phyloP scores from a whole-genome alignment of 2,888 invertebrate species.

The Eristalis tenax region DNA sequence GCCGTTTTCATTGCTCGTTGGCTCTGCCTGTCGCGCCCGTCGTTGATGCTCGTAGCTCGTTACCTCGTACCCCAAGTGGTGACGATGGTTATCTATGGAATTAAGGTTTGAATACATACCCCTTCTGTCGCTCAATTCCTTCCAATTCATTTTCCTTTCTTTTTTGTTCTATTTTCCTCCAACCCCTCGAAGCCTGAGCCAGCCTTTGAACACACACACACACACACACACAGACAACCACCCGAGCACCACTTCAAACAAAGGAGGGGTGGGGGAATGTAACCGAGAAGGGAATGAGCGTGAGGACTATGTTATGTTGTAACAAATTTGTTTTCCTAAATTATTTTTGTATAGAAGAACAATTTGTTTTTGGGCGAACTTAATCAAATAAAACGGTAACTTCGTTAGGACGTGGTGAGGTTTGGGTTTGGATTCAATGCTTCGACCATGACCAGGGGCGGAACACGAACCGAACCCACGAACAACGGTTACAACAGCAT shows the following conservation, averaged over 20 bases:
- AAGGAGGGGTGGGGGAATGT: neutral
- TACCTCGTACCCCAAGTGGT: neutral
- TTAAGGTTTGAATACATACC: neutral
- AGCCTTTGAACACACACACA: no score
- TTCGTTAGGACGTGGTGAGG: conserved; percentile 27
- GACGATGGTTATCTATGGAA: conserved; percentile 1
- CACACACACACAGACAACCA: neutral
- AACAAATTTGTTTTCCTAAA: conserved; percentile 63
- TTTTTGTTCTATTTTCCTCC: neutral
- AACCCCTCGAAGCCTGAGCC: no score
- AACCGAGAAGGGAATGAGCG: no score
- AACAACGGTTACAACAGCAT: neutral
- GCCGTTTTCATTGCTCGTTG: neutral
- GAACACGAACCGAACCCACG: neutral
- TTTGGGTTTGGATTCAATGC: neutral
- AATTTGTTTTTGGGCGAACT: conserved; percentile 45
- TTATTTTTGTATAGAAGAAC: conserved; percentile 59
- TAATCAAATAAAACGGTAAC: conserved; percentile 65
- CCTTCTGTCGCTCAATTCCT: neutral
- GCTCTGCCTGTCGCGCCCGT: no score
- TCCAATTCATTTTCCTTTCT: neutral
- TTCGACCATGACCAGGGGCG: neutral
- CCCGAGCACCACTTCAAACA: neutral
- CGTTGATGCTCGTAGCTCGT: neutral
- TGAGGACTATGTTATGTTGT: neutral